Base-by-base conservation (phyloP, 35 echinoderm and acorn worm genomes). In the Lytechinus pictus region DNA sequence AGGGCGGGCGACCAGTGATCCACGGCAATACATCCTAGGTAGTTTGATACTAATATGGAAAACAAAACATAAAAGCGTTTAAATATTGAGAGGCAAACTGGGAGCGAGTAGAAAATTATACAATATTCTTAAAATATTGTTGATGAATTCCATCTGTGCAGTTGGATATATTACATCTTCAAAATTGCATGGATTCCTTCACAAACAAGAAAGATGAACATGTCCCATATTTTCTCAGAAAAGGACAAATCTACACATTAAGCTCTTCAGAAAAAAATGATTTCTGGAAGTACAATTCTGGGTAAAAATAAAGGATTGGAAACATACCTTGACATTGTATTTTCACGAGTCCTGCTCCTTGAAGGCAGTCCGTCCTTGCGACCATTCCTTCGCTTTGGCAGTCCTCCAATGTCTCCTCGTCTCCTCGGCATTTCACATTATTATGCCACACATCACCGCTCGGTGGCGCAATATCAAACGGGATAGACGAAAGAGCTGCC, bases 401-500 rank as follows among this genome's bases (percentile, higher is more conserved):
- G 24, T 93, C 91, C n/a, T 13, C 24, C 12, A 93, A 57, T 19
- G 91, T 56, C 21, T 93, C 54, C 91, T 93, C 91, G 91, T 93
- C 24, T 16, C 91, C 91, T 10, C 53, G 29, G 54, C 91, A 93
- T 27, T 57, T 27, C 6, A 93, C 52, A 53, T 93, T 53, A 2
- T 53, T 8, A 3, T 52, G 24, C 91, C 91, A 93, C 2, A 93
- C 54, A 53, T 93, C 91, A 53, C 91, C 91, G 52, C 27, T 57
- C 1, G 91, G 91, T 57, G 28, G 53, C 4, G 0, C 27, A 54
- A 57, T 93, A 24, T 54, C 52, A n/a, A 93, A 93, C 16, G 52
- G 52, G 91, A 53, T 57, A 11, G 52, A 54, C 91, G 91, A 93
- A 9, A 93, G 91, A 27, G 91, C 52, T 57, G 91, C 91, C 4